These are phyloP conservation scores for Poliocrania exsul DNA, from an alignment of 2,797 vertebrate species.

Conservation along the genomic window DNA sequence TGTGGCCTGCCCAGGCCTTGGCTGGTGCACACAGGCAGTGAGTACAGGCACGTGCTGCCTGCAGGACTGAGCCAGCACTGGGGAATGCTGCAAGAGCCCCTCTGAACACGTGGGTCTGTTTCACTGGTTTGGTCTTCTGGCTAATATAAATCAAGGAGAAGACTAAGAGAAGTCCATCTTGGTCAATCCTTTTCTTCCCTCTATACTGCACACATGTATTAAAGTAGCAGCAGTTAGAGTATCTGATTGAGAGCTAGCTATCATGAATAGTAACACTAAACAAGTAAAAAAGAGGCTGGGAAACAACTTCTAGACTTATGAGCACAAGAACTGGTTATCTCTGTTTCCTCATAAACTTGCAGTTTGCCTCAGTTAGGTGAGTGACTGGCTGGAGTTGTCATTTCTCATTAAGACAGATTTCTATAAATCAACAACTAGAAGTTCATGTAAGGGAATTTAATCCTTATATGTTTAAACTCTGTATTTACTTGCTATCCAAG, in stretches of 20 bases:
- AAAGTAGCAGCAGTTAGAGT: background rate
- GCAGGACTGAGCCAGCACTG: background rate
- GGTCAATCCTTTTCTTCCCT: background rate
- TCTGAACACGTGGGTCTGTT: background rate
- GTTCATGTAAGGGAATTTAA: background rate
- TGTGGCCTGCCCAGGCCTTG: background rate
- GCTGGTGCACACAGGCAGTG: background rate
- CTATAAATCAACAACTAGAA: background rate
- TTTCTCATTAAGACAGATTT: background rate
- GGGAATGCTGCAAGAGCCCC: fast-evolving
- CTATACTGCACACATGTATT: background rate
- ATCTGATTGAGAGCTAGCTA: background rate
- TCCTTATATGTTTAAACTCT: background rate
- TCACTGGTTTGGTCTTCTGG: background rate
- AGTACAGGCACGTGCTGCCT: fast-evolving
- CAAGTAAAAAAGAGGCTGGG: background rate
- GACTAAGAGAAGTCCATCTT: background rate
- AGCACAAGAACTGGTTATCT: background rate
- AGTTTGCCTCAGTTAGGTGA: background rate
- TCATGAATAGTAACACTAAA: background rate
- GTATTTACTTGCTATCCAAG: background rate
- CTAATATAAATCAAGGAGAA: background rate
- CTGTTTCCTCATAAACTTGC: background rate
- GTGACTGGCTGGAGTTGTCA: fast-evolving
- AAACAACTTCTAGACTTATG: background rate